phyloP scores from a whole-genome alignment of 2,113 vertebrate species.

The Capreolus pygargus region DNA sequence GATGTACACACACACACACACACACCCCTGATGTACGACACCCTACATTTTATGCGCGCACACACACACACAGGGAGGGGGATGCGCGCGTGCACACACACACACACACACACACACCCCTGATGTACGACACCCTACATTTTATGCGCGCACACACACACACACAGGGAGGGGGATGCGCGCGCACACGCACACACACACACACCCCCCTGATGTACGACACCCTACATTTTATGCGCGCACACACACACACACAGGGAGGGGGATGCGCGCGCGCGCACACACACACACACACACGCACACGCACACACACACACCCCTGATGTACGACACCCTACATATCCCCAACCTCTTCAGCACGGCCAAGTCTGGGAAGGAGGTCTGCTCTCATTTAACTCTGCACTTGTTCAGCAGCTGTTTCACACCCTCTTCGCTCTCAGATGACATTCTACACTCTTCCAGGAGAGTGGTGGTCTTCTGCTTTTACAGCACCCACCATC shows the following conservation, averaged over 20 bases:
- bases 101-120: background rate
- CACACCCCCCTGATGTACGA: background rate
- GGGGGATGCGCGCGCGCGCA: too few relatives aligned
- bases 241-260: background rate
- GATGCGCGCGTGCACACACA: too few relatives aligned
- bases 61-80: background rate
- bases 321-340: background rate
- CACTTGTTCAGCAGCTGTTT: background rate
- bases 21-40: background rate
- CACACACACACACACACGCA: background rate
- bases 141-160: background rate
- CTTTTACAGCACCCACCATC: background rate
- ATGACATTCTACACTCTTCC: background rate
- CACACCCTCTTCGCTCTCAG: background rate
- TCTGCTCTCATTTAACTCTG: background rate
- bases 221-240: too few relatives aligned
- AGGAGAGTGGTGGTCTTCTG: background rate
- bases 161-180: too few relatives aligned
- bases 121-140: background rate
- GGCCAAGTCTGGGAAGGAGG: background rate
- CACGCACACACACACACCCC: background rate
- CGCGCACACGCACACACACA: background rate
- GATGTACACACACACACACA: too few relatives aligned
- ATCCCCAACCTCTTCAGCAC: background rate
- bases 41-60: too few relatives aligned